Conservation (phyloP, 2,797 vertebrate genomes). For the Muscicapa striata region DNA sequence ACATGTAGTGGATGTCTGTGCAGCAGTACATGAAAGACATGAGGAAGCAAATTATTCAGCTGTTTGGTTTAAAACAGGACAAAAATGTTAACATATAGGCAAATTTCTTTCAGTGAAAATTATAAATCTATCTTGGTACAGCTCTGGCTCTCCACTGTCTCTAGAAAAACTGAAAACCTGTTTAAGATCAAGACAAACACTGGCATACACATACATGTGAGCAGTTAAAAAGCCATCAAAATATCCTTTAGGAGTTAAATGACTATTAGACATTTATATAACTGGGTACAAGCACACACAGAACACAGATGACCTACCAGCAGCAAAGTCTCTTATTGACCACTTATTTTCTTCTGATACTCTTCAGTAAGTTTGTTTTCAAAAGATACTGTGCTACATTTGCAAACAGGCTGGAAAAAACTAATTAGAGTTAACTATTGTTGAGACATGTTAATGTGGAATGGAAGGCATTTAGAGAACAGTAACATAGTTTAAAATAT, state of each 20-base stretch:
- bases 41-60: neutral
- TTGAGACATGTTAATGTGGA: conserved; percentile 49
- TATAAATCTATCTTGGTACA: neutral
- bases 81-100: neutral
- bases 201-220: neutral
- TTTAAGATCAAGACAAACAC: neutral
- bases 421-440: conserved; percentile 39
- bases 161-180: neutral
- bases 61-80: neutral
- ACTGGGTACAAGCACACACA: neutral
- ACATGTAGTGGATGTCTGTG: neutral
- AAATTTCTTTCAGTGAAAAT: neutral
- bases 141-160: neutral
- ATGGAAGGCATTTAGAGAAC: conserved; percentile 40
- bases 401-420: conserved; percentile 39
- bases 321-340: neutral
- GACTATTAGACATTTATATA: neutral
- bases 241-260: neutral
- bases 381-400: neutral
- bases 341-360: neutral
- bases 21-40: neutral
- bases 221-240: neutral
- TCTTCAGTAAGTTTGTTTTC: conserved; percentile 17
- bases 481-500: conserved; percentile 31
- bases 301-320: neutral